Evolutionary conservation across 1,140 invertebrate species (phyloP).

Genomic region (Drosophila sucinea): DNA sequence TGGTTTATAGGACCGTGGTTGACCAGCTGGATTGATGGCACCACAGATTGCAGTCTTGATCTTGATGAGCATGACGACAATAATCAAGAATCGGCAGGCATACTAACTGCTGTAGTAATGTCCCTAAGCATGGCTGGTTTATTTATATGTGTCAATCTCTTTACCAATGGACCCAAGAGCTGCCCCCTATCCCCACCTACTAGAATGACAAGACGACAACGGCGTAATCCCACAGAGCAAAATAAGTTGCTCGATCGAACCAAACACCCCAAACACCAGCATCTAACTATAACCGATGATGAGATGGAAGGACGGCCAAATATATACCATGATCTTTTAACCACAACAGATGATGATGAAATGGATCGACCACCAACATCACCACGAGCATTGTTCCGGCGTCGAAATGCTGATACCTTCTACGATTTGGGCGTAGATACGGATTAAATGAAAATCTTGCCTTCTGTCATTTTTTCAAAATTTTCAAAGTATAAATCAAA

Average conservation of each 20-base stretch:
- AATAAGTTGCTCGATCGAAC: no score
- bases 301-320: not conserved
- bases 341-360: not conserved
- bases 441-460: not conserved
- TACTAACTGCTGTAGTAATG: conserved; percentile 35
- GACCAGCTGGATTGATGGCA: conserved; percentile 18
- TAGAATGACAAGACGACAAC: not conserved
- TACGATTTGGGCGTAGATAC: conserved; percentile 2
- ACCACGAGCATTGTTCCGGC: no score
- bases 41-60: not conserved
- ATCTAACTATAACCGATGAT: no score
- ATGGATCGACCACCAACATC: not conserved
- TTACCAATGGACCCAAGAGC: not conserved
- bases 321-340: not conserved
- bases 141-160: conserved; percentile 20
- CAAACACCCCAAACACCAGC: no score
- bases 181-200: no score
- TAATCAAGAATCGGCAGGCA: conserved; percentile 46
- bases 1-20: conserved; percentile 3
- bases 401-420: not conserved
- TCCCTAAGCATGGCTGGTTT: conserved; percentile 29
- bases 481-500: not conserved
- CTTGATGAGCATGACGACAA: not conserved
- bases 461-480: not conserved
- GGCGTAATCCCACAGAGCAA: not conserved